Evolutionary conservation across 2,797 vertebrate genomes (phyloP).

Genomic region (Protonibea diacanthus): DNA sequence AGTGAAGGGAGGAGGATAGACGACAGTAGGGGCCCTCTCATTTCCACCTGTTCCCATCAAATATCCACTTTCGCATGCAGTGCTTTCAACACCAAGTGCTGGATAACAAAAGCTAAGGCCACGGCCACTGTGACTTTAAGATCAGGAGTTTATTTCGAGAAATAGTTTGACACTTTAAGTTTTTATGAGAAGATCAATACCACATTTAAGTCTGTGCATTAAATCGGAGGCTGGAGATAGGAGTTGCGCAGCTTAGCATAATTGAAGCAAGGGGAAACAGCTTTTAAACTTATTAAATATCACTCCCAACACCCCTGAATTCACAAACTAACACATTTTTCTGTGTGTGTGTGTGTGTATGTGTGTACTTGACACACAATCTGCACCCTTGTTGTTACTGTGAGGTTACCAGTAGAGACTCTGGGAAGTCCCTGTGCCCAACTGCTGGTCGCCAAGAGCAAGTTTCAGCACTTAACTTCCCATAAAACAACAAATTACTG

Average conservation of each 20-base stretch:
- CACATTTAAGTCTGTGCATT: not conserved
- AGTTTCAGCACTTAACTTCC: not conserved
- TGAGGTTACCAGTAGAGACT: not conserved
- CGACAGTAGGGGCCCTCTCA: constrained; percentile 30
- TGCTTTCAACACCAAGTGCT: not conserved
- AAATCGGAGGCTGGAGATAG: not conserved
- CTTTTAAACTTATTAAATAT: not conserved
- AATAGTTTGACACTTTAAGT: not conserved
- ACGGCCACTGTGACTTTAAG: not conserved
- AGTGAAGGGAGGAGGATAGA: constrained; percentile 23
- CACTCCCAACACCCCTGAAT: not conserved
- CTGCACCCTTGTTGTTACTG: not conserved
- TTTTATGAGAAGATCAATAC: not conserved
- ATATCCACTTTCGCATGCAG: constrained; percentile 15
- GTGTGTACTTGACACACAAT: not conserved
- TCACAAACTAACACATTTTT: not conserved
- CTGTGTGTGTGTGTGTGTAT: not conserved
- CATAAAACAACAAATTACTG: not conserved
- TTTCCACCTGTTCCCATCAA: constrained; percentile 42
- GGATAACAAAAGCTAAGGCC: not conserved
- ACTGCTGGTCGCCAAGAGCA: not conserved
- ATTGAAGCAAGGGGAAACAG: not conserved
- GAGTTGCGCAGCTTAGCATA: constrained; percentile 2
- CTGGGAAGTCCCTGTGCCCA: not conserved
- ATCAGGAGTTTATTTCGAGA: not conserved